These are phyloP conservation scores for Orcinus orca DNA, from an alignment of 2,113 vertebrate species.

Conservation along the genomic window DNA sequence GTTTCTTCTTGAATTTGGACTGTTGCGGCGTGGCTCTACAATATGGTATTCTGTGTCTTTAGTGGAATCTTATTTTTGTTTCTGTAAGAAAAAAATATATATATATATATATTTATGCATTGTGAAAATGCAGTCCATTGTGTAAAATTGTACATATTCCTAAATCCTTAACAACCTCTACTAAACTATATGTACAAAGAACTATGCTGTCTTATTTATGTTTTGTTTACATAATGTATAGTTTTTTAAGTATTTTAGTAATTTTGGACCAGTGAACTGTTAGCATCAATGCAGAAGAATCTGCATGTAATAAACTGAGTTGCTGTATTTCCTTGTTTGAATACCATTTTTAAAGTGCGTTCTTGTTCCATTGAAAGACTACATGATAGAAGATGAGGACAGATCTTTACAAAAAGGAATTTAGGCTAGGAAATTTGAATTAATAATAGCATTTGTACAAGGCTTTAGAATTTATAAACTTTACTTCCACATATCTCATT, in stretches of 20 bases:
- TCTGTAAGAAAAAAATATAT: slow-evolving; percentile 77
- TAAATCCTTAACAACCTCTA: slow-evolving; percentile 83
- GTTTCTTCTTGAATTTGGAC: slow-evolving; percentile 79
- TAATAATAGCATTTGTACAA: neutral
- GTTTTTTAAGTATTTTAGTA: slow-evolving; percentile 95
- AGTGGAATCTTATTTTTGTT: slow-evolving; percentile 82
- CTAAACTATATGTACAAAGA: slow-evolving; percentile 87
- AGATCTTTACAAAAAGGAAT: slow-evolving; percentile 1
- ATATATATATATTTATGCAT: slow-evolving; percentile 83
- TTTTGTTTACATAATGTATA: slow-evolving; percentile 94
- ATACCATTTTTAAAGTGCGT: slow-evolving; percentile 72
- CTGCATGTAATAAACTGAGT: slow-evolving; percentile 90
- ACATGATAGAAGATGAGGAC: slow-evolving; percentile 33
- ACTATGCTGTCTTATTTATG: slow-evolving; percentile 93
- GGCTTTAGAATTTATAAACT: neutral
- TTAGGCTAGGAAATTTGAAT: slow-evolving; percentile 40
- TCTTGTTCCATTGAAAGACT: slow-evolving; percentile 54
- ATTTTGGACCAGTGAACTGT: slow-evolving; percentile 93
- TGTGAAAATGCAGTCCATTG: slow-evolving; percentile 81
- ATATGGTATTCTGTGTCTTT: slow-evolving; percentile 78
- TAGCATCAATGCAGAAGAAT: slow-evolving; percentile 88
- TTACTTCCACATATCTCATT: neutral
- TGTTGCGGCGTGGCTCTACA: slow-evolving; percentile 76
- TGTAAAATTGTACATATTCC: slow-evolving; percentile 87
- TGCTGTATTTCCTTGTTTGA: slow-evolving; percentile 82